Evolutionary conservation across 2,113 vertebrate genomes (phyloP).

Genomic region (Campylomormyrus tamandua): DNA sequence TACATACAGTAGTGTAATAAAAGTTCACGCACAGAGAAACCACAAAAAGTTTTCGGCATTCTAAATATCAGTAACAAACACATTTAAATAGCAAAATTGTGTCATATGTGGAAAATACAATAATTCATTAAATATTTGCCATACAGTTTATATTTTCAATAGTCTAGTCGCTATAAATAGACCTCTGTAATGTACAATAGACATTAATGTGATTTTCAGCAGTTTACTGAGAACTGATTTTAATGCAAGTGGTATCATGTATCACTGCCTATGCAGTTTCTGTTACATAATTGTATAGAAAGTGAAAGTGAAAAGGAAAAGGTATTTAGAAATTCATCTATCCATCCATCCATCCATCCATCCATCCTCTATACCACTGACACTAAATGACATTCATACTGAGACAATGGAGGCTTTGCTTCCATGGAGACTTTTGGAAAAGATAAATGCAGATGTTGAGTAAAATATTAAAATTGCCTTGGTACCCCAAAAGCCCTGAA

Average conservation of each 20-base stretch:
- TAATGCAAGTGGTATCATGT: not conserved
- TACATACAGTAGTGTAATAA: not conserved
- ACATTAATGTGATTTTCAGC: not conserved
- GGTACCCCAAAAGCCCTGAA: not conserved
- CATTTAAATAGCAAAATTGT: not conserved
- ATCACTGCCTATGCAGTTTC: not conserved
- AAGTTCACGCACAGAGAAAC: not conserved
- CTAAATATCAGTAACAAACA: conserved; percentile 2
- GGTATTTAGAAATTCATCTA: no score
- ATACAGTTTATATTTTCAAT: not conserved
- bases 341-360: not conserved
- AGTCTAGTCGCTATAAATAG: not conserved
- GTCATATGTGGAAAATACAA: not conserved
- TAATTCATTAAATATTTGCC: not conserved
- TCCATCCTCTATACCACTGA: not conserved
- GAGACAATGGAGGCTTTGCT: not conserved
- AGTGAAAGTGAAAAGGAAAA: not conserved
- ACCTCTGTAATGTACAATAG: not conserved
- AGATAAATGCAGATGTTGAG: not conserved
- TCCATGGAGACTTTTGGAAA: not conserved
- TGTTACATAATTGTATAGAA: not conserved
- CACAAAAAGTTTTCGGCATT: not conserved
- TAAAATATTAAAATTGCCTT: not conserved
- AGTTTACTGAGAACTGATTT: not conserved
- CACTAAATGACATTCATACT: not conserved